Percentiles rank a stretch among this genome's conserved stretches.
Conservation (phyloP, 2,797 vertebrate genomes). For the Tokudaia muenninki region DNA sequence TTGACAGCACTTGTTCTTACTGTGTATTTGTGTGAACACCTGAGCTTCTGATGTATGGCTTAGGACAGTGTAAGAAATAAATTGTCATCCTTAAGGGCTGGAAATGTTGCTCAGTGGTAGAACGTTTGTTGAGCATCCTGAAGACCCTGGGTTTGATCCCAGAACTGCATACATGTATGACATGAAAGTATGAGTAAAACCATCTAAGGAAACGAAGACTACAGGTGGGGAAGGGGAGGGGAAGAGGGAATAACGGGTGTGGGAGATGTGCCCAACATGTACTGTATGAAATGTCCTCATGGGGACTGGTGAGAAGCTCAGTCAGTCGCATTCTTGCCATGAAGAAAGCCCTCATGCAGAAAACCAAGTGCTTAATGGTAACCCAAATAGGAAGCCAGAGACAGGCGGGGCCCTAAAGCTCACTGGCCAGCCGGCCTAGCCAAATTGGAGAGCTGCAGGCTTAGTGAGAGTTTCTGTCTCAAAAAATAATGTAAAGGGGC, state of each 20-base stretch:
- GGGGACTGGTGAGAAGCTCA: neutral
- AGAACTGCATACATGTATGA: neutral
- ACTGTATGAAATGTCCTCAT: neutral
- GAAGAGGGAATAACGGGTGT: neutral
- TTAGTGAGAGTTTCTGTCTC: neutral
- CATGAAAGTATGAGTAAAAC: neutral
- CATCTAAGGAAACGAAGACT: neutral
- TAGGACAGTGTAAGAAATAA: neutral
- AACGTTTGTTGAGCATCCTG: neutral
- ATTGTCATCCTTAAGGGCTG: neutral
- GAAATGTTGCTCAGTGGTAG: neutral
- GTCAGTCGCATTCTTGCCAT: neutral
- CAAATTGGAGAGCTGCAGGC: neutral
- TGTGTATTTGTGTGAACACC: neutral
- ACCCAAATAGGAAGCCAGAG: neutral
- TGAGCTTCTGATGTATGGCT: neutral
- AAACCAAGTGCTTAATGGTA: neutral
- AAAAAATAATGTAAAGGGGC: neutral
- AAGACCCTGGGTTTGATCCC: neutral
- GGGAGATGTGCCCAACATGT: neutral
- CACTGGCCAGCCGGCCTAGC: neutral
- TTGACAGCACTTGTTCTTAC: neutral
- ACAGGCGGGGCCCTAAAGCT: neutral
- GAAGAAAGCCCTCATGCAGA: neutral
- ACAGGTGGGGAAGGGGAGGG: neutral